Conservation (phyloP, 2,888 invertebrate genomes). For the Chelonus formosanus region DNA sequence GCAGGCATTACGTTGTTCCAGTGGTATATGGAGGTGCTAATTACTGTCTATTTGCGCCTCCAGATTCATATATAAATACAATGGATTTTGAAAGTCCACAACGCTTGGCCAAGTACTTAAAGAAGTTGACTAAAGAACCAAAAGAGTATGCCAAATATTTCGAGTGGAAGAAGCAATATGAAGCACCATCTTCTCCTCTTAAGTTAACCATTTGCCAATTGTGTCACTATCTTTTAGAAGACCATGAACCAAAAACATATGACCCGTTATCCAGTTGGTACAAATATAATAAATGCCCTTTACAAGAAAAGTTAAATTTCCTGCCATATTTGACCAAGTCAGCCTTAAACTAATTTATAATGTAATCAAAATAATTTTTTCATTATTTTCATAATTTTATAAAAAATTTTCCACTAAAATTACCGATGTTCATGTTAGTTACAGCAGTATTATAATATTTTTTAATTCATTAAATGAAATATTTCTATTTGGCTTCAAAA, state of each 20-base stretch:
- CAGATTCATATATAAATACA: conserved; percentile 73
- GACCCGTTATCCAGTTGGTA: conserved; percentile 49
- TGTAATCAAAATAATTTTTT: too few species aligned
- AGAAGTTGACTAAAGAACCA: conserved; percentile 67
- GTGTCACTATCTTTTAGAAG: conserved; percentile 65
- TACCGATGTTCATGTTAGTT: too few species aligned
- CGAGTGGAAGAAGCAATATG: conserved; percentile 71
- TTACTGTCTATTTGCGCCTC: conserved; percentile 70
- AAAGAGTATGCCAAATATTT: conserved; percentile 73
- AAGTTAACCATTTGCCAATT: conserved; percentile 69
- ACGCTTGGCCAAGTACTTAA: conserved; percentile 70
- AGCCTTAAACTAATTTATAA: too few species aligned
- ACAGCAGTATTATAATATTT: too few species aligned
- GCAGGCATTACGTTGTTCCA: conserved; percentile 68
- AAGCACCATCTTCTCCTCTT: conserved; percentile 62
- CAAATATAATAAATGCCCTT: conserved; percentile 45
- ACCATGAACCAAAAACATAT: conserved; percentile 37
- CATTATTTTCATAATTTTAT: too few species aligned
- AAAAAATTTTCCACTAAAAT: too few species aligned
- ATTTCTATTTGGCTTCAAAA: too few species aligned
- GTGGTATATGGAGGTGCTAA: conserved; percentile 76
- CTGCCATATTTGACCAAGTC: conserved; percentile 29
- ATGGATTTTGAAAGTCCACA: conserved; percentile 70
- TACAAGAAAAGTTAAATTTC: conserved; percentile 42
- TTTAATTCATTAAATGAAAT: too few species aligned